Evolutionary conservation across 64 coral and sea anemone genomes (phyloP).

Genomic region (Hydrozoanthus tunicans): DNA sequence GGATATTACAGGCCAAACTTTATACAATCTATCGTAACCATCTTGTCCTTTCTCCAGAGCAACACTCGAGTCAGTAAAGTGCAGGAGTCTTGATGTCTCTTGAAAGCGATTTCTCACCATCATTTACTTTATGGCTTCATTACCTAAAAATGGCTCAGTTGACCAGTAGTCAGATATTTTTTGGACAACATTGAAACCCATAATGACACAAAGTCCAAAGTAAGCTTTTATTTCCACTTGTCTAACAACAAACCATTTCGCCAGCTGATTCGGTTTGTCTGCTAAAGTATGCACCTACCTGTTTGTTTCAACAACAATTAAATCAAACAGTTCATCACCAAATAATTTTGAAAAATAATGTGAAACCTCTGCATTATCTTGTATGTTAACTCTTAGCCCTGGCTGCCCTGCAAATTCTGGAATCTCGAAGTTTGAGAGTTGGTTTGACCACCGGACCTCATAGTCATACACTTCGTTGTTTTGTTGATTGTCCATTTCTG

Average conservation of each 20-base stretch:
- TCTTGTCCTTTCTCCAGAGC: conserved; percentile 5
- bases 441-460: conserved; percentile 6
- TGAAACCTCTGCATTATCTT: conserved; percentile 4
- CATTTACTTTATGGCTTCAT: not conserved
- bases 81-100: not conserved
- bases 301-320: too few relatives aligned
- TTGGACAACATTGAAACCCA: not conserved
- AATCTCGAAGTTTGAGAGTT: conserved; percentile 31
- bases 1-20: not conserved
- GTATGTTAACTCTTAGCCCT: conserved; percentile 27
- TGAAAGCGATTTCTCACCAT: not conserved
- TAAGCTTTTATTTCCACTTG: not conserved
- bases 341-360: conserved; percentile 33
- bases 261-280: not conserved
- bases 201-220: conserved; percentile 12
- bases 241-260: not conserved
- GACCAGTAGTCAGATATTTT: conserved; percentile 4
- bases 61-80: not conserved
- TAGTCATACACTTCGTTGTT: conserved; percentile 24
- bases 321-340: conserved; percentile 14
- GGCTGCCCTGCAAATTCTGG: conserved; percentile 7
- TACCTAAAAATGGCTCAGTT: conserved; percentile 2
- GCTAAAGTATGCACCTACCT: too few relatives aligned
- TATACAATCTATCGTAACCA: not conserved
- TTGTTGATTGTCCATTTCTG: conserved; percentile 30